Evolutionary conservation across 2,888 invertebrate genomes (phyloP), one percentile per base, ranked within the genome.

Genomic region (Andrena dorsata): DNA sequence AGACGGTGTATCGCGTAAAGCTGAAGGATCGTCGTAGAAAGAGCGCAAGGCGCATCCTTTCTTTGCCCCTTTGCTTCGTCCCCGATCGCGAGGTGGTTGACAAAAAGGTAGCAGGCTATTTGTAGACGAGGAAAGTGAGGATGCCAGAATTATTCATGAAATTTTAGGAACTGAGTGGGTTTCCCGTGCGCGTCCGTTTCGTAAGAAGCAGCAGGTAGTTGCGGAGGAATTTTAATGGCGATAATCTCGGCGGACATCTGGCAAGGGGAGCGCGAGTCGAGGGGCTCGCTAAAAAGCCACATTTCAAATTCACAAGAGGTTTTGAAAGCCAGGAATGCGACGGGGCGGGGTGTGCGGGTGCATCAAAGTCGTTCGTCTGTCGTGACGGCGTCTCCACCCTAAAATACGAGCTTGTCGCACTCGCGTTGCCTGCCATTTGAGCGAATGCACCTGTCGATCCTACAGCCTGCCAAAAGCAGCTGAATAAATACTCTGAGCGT

Each of bases 191-290:
- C 47, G 16, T 4, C 0, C 26, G 23, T 76, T 76, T 63, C 66
- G n/a, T n/a, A 58, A 68, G 61, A 80, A 80, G 63, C 30, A 35
- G 41, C 82, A 68, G 82, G 82, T 82, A 82, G 82, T 63, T 47
- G 35, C 16, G 3, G 56, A 47, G 26, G 82, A 82, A 82, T 80
- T 56, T 82, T 80, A 68, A 80, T 80, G 80, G 32, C 13, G 10
- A 51, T 60, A 71, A 71, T 75, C 49, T 30, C 49, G 2, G 2
- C 6, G 65, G 56, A 2, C 76, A 60, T 70, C 16, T 76, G 70
- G 10, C 20, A 51, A 13, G 2, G 16, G 63, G 32, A 35, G 13
- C 41, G 35, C 47, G n/a, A 13, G 8, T 26, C 23, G 30, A 66
- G 79, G 80, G 66, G 20, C 10, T 16, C 6, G 16, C 28, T 68